Evolutionary conservation across 2,113 vertebrate genomes (phyloP).

Genomic region (Lethenteron reissneri): DNA sequence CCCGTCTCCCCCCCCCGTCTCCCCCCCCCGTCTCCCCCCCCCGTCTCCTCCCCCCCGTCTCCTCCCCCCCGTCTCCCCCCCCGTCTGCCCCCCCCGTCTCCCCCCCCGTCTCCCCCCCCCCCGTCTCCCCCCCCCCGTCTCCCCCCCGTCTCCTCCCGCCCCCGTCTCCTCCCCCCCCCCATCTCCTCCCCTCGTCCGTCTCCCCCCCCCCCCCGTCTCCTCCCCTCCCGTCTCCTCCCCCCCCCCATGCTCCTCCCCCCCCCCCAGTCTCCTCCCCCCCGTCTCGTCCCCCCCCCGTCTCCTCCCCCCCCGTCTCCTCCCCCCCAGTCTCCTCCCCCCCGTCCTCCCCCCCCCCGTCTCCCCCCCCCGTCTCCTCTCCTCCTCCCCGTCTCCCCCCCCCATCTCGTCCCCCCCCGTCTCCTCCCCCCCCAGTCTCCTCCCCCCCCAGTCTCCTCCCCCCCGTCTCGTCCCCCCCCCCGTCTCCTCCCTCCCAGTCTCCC

Average conservation of each 20-base stretch:
- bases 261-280: not conserved
- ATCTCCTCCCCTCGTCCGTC: not conserved
- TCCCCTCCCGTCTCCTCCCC: not conserved
- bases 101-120: not conserved
- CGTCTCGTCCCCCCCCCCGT: too few relatives aligned
- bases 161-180: not conserved
- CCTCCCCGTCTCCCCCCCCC: too few relatives aligned
- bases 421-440: not conserved
- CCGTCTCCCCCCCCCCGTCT: not conserved
- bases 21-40: too few relatives aligned
- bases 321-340: not conserved
- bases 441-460: not conserved
- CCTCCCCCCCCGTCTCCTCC: not conserved
- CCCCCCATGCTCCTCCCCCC: not conserved
- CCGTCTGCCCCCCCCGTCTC: too few relatives aligned
- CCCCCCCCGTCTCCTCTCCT: too few relatives aligned
- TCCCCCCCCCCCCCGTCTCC: not conserved
- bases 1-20: too few relatives aligned
- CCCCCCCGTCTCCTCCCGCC: not conserved
- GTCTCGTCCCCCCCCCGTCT: not conserved
- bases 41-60: not conserved
- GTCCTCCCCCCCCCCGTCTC: too few relatives aligned
- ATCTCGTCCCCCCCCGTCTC: not conserved
- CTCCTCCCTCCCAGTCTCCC: too few relatives aligned
- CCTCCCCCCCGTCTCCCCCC: too few relatives aligned